Conservation (phyloP, 2,113 vertebrate species). For the Paracanthobrama guichenoti region DNA sequence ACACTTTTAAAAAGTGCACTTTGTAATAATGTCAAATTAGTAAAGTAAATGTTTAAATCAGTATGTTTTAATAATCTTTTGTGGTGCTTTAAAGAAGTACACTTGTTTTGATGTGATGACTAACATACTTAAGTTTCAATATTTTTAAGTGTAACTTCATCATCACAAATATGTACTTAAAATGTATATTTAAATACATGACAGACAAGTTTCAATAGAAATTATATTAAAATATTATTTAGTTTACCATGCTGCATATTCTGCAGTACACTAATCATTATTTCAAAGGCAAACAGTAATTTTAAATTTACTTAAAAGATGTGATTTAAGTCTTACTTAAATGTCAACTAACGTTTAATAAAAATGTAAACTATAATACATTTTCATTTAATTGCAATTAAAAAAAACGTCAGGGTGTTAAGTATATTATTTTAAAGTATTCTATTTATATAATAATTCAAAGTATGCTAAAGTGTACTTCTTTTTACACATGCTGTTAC, state of each 20-base stretch:
- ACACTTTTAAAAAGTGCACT: background rate
- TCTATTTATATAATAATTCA: background rate
- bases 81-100: background rate
- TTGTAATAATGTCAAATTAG: background rate
- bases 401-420: background rate
- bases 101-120: background rate
- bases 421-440: background rate
- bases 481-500: background rate
- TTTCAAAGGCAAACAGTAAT: background rate
- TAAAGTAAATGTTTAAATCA: background rate
- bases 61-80: background rate
- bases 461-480: background rate
- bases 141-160: background rate
- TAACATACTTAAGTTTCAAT: background rate
- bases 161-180: background rate
- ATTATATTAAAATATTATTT: background rate
- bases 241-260: background rate
- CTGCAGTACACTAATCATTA: background rate
- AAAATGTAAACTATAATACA: background rate
- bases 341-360: background rate
- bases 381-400: background rate
- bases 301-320: background rate
- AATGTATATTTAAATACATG: background rate
- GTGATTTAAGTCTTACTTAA: background rate
- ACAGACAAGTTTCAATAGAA: background rate